Evolutionary conservation across 1,140 invertebrate species (phyloP).

Genomic region (Leptopilina boulardi): DNA sequence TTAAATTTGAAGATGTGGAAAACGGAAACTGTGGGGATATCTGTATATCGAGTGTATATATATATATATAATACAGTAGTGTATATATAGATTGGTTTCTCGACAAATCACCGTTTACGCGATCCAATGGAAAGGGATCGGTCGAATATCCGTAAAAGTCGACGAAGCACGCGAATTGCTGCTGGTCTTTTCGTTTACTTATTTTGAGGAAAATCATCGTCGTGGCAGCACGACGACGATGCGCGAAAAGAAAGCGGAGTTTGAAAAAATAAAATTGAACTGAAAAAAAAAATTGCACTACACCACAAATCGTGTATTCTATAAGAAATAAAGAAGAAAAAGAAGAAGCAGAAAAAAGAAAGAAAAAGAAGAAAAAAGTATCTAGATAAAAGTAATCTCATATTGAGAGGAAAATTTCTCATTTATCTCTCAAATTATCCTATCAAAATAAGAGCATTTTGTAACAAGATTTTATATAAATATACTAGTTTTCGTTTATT

Average conservation of each 20-base stretch:
- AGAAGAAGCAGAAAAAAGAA: constrained; percentile 41
- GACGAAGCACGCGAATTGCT: constrained; percentile 33
- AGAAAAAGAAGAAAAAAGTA: constrained; percentile 50
- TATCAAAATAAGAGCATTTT: too few species aligned
- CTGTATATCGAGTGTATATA: constrained; percentile 32
- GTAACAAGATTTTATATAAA: too few species aligned
- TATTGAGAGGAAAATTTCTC: too few species aligned
- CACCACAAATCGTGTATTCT: constrained; percentile 43
- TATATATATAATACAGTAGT: background rate
- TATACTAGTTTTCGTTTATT: too few species aligned
- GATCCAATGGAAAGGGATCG: constrained; percentile 44
- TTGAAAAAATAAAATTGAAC: background rate
- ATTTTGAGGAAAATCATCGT: constrained; percentile 47
- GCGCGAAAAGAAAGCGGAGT: background rate
- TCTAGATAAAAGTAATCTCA: too few species aligned
- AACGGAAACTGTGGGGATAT: constrained; percentile 1
- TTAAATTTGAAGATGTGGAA: constrained; percentile 16
- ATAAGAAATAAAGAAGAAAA: constrained; percentile 40
- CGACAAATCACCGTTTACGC: constrained; percentile 52
- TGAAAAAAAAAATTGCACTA: background rate
- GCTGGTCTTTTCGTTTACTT: constrained; percentile 47
- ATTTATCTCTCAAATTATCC: too few species aligned
- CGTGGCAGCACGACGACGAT: too few species aligned
- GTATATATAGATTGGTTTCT: constrained; percentile 29
- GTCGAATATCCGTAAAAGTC: constrained; percentile 45